phyloP scores from a whole-genome alignment of 2,888 invertebrate species.

The Hyalella azteca region DNA sequence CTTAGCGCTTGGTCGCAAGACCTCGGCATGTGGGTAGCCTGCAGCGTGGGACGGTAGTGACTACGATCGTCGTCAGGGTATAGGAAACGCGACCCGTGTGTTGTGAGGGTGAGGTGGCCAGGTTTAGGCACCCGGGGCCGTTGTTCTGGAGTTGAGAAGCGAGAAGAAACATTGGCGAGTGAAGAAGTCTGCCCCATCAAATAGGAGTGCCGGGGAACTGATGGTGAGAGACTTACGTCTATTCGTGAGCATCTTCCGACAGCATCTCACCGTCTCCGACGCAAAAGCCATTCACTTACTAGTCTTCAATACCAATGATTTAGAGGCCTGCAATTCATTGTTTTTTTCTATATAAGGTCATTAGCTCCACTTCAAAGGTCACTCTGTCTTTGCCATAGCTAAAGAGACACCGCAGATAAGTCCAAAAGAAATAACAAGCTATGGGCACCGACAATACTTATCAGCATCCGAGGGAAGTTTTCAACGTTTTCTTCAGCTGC shows the following conservation, averaged over 20 bases:
- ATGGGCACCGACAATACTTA: background rate
- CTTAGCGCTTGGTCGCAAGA: background rate
- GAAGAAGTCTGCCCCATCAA: conserved; percentile 23
- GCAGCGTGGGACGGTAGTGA: no score
- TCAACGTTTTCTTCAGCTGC: background rate
- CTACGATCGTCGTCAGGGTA: background rate
- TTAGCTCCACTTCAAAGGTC: no score
- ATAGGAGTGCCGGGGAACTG: background rate
- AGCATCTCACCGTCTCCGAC: no score
- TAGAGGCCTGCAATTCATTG: no score
- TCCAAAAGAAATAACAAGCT: no score
- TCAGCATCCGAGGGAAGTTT: background rate
- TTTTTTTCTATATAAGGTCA: no score
- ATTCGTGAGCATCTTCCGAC: no score
- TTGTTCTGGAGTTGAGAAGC: background rate
- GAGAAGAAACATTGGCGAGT: background rate
- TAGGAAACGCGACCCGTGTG: background rate
- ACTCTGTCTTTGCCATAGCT: no score
- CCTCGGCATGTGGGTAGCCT: background rate
- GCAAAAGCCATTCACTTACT: no score
- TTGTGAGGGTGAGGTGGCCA: background rate
- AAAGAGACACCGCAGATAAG: no score
- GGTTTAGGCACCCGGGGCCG: background rate
- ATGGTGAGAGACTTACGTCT: background rate
- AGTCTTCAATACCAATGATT: no score